These are phyloP conservation scores for Campaea margaritaria DNA, from an alignment of 2,888 invertebrate species.

Conservation along the genomic window DNA sequence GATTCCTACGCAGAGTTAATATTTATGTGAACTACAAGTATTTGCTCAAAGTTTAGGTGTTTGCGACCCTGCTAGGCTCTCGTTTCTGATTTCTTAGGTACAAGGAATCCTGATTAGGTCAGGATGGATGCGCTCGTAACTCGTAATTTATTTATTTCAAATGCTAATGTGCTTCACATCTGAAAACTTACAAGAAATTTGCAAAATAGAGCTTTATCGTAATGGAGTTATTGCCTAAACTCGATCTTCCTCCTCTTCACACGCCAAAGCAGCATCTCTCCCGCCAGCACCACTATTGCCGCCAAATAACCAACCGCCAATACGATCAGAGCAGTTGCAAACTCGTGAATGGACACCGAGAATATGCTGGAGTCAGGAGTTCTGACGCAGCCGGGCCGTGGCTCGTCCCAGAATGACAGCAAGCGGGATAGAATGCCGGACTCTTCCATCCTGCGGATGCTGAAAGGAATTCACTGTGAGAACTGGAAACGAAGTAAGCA, in stretches of 20 bases:
- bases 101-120: too few relatives aligned
- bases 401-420: conserved; percentile 84
- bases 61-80: too few relatives aligned
- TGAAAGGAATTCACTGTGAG: conserved; percentile 50
- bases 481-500: too few relatives aligned
- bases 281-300: conserved; percentile 62
- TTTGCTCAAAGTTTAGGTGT: too few relatives aligned
- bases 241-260: conserved; percentile 16
- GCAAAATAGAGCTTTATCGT: too few relatives aligned
- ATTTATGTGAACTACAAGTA: too few relatives aligned
- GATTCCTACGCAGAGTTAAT: too few relatives aligned
- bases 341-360: conserved; percentile 85
- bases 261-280: conserved; percentile 56
- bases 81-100: too few relatives aligned
- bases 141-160: too few relatives aligned
- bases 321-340: conserved; percentile 83
- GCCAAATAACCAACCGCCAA: conserved; percentile 77
- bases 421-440: conserved; percentile 86
- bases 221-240: conserved; percentile 38
- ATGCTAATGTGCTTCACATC: too few relatives aligned
- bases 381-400: conserved; percentile 84
- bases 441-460: conserved; percentile 85
- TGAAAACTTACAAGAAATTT: too few relatives aligned
- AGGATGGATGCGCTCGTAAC: too few relatives aligned
- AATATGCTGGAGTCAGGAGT: conserved; percentile 74